Evolutionary conservation across 2,888 invertebrate species (phyloP), one percentile per base, ranked within the genome.

Genomic region (Drosophila picticornis): DNA sequence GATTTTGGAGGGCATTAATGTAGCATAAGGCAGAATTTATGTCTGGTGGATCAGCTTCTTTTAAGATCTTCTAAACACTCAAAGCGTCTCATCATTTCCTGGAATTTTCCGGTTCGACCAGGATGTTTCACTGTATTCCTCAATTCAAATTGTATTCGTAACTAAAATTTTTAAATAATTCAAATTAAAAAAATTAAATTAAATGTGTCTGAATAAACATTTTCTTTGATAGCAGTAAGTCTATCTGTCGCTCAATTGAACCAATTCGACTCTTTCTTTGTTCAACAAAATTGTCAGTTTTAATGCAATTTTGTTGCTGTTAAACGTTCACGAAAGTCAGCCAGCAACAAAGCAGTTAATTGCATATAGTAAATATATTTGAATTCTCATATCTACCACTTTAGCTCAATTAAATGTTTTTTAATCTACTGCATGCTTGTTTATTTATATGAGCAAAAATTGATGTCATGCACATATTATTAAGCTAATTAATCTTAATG

Each of bases 401-500:
- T 16, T 16, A 16, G 25, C 25, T 46, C 22, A 46, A 25, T 4
- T 46, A 16, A 72, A 56, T 61, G 38, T 22, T 27, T 29, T 48
- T 29, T 52, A 32, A 57, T 70, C 51, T 36, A 48, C 36, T 50
- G 50, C 53, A 43, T 68, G 59, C 62, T 57, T 66, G 61, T 63
- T 60, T 25, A 55, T 51, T 7, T 31, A n/a, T 19, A 13, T 36
- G 7, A 19, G 27, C 32, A 53, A 65, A 25, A 11, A 11, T 13
- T n/a, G 50, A 65, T 19, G 48, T 19, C 34, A 50, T 31, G 46
- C 34, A 50, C 55, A 69, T 62, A 60, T 63, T 55, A 57, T 78
- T 78, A 69, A 77, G 63, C 51, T 60, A 65, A 72, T 74, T 72
- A 36, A 56, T 70, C 58, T 63, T 48, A 55, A 77, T 69, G 40